Conservation (phyloP, 2,113 vertebrate species). For the Pavo muticus region DNA sequence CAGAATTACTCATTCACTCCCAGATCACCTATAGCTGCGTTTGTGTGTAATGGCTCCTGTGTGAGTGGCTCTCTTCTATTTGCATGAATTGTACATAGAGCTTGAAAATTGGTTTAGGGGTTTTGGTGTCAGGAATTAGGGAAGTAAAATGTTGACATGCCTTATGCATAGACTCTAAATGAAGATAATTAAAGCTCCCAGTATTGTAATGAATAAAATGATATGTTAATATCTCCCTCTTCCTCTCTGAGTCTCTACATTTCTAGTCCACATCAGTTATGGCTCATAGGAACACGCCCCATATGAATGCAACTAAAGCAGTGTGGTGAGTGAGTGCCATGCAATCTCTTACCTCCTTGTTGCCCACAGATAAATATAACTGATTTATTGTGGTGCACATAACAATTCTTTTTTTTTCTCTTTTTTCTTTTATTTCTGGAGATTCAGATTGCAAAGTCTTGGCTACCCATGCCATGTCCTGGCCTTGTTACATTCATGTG, state of each 20-base stretch:
- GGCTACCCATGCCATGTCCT: background rate
- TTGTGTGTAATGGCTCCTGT: slow-evolving; percentile 29
- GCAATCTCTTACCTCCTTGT: background rate
- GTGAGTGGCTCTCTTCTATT: slow-evolving; percentile 54
- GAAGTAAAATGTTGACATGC: slow-evolving; percentile 41
- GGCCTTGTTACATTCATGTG: slow-evolving; percentile 24
- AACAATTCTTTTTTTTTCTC: background rate
- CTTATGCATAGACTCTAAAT: slow-evolving; percentile 25
- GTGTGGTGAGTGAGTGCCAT: background rate
- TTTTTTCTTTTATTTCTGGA: background rate
- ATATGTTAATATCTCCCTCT: background rate
- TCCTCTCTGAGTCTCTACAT: background rate
- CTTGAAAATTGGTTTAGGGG: slow-evolving; percentile 58
- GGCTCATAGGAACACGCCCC: background rate
- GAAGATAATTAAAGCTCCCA: slow-evolving; percentile 47
- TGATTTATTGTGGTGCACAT: background rate
- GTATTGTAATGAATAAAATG: slow-evolving; percentile 20
- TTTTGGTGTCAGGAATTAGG: slow-evolving; percentile 49
- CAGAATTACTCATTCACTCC: slow-evolving; percentile 48
- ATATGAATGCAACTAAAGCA: background rate
- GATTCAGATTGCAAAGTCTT: background rate
- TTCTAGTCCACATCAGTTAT: background rate
- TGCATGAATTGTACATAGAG: slow-evolving; percentile 46
- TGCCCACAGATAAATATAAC: background rate
- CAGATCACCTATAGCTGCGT: slow-evolving; percentile 30